Evolutionary conservation across 2,888 invertebrate genomes (phyloP).

Genomic region (Caenorhabditis imperialis): DNA sequence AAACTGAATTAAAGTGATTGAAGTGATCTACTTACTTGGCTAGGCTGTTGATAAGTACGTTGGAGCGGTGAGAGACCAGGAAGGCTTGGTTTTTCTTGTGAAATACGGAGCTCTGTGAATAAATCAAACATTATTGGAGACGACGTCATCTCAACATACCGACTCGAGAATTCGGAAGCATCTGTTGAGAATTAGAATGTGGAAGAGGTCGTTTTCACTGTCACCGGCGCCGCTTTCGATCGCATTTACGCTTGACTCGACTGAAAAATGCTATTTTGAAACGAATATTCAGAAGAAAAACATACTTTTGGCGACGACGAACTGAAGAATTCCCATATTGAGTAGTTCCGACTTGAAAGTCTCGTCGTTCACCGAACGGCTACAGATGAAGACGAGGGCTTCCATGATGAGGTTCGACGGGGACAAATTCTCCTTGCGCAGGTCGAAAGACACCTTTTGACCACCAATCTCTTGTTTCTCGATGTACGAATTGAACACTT

Average conservation of each 20-base stretch:
- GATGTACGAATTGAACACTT: conserved; percentile 64
- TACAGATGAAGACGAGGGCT: conserved; percentile 69
- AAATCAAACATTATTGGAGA: not conserved
- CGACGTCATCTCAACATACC: conserved; percentile 37
- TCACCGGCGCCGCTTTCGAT: conserved; percentile 19
- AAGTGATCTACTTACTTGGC: conserved; percentile 56
- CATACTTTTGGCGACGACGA: conserved; percentile 68
- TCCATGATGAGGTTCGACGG: conserved; percentile 69
- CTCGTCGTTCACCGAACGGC: conserved; percentile 55
- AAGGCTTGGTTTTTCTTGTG: conserved; percentile 75
- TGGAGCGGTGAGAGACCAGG: conserved; percentile 68
- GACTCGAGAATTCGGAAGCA: conserved; percentile 72
- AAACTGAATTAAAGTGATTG: no score
- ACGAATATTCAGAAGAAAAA: not conserved
- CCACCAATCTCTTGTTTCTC: conserved; percentile 56
- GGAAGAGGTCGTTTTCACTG: conserved; percentile 5
- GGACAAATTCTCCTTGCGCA: conserved; percentile 56
- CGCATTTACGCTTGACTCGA: conserved; percentile 42
- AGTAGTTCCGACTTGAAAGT: conserved; percentile 70
- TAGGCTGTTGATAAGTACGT: conserved; percentile 60
- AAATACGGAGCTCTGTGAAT: conserved; percentile 62
- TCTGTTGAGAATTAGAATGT: conserved; percentile 64
- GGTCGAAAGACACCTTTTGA: conserved; percentile 57
- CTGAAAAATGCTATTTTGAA: conserved; percentile 25
- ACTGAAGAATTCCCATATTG: conserved; percentile 70